These are phyloP conservation scores for Lepeophtheirus salmonis DNA, from an alignment of 1,140 invertebrate species.

Conservation along the genomic window DNA sequence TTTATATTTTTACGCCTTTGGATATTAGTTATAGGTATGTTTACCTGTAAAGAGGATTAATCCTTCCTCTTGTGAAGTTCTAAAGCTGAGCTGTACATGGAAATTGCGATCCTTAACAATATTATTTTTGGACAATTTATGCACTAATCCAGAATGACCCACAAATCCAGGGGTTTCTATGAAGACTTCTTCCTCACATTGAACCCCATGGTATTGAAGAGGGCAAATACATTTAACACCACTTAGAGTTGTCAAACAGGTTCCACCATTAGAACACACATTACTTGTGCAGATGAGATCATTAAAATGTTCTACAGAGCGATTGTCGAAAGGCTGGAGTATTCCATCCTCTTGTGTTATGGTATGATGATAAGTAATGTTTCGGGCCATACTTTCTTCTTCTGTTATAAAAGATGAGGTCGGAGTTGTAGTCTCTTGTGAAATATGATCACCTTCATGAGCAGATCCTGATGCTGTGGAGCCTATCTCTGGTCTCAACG, in stretches of 20 bases:
- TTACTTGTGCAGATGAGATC: conserved; percentile 56
- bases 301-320: neutral
- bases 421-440: no score
- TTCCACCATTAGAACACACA: conserved; percentile 72
- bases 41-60: neutral
- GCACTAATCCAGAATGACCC: conserved; percentile 20
- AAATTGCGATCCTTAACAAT: neutral
- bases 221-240: conserved; percentile 70
- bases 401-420: no score
- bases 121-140: conserved; percentile 8
- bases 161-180: conserved; percentile 27
- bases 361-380: no score
- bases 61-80: neutral
- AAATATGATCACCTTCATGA: no score
- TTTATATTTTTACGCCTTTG: neutral
- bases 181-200: conserved; percentile 80
- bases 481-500: no score
- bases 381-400: no score
- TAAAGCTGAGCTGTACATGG: neutral
- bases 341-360: neutral
- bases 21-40: no score
- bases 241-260: conserved; percentile 77
- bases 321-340: neutral
- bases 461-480: no score
- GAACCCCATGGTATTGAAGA: conserved; percentile 63